Conservation (phyloP, 2,888 invertebrate species). For the Synanthedon tipuliformis region DNA sequence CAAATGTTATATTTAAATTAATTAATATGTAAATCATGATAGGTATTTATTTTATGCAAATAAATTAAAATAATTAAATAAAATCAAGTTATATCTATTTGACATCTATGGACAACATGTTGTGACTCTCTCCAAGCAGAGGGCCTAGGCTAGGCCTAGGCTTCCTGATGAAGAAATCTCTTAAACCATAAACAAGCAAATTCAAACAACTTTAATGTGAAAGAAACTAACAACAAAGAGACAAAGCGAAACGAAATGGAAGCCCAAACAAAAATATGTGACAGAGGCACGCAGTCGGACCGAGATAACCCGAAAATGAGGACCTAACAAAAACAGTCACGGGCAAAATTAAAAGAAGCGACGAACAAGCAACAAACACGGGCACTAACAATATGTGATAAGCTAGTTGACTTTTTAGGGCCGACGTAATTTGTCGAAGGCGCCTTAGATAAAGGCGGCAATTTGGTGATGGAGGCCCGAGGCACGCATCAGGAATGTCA, state of each 20-base stretch:
- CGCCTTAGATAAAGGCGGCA: slow-evolving; percentile 63
- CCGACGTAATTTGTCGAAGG: slow-evolving; percentile 67
- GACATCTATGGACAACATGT: too few relatives aligned
- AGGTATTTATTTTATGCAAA: too few relatives aligned
- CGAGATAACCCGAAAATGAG: slow-evolving; percentile 55
- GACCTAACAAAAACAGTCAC: slow-evolving; percentile 54
- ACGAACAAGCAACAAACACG: slow-evolving; percentile 59
- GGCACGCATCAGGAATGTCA: slow-evolving; percentile 51
- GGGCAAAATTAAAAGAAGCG: slow-evolving; percentile 63
- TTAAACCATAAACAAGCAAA: neutral
- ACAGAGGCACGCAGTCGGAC: slow-evolving; percentile 33
- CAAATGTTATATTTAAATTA: too few relatives aligned
- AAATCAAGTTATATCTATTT: too few relatives aligned
- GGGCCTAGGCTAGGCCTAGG: too few relatives aligned
- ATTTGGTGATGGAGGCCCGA: slow-evolving; percentile 34
- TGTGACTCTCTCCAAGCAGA: too few relatives aligned
- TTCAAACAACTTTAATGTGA: slow-evolving; percentile 5
- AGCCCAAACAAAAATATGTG: slow-evolving; percentile 7
- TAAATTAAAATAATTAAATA: too few relatives aligned
- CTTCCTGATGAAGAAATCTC: too few relatives aligned
- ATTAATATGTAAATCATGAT: too few relatives aligned
- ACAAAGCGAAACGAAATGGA: slow-evolving; percentile 9
- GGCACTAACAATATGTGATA: slow-evolving; percentile 56
- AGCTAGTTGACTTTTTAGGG: slow-evolving; percentile 53
- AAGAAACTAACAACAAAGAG: slow-evolving; percentile 33